Evolutionary conservation across 2,888 invertebrate species (phyloP), one percentile per base, ranked within the genome.

Genomic region (Onthophagus sagittarius): DNA sequence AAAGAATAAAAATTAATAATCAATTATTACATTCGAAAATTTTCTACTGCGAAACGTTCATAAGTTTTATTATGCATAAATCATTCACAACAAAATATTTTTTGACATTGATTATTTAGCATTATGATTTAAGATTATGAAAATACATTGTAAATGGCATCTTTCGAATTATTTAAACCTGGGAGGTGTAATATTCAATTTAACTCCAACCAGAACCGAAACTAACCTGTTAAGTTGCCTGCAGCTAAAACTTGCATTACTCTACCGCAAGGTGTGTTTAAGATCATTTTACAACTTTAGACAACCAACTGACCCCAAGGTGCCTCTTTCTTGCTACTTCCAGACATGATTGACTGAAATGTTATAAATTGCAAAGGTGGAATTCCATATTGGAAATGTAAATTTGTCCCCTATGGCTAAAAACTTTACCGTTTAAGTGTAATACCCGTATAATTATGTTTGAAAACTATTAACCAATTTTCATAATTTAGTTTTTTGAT

Each of bases 1-100:
- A 79, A 77, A 77, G 75, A 72, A 75, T 13, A 7, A 53, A 53
- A 53, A 11, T 53, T 53, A 53, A 73, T 39, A 73, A 69, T 62
- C 39, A 53, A 53, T 9, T 4, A 9, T 2, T 4, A 53, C 6
- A 9, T 23, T 23, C 23, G 23, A 23, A 23, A 23, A 23, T 23
- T 23, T 23, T 23, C 23, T 23, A 23, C 23, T 1, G 23, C 1
- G 23, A 23, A 23, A 23, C 23, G 23, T 23, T 23, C 23, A 23
- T 23, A 23, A 1, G 23, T 23, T 23, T 23, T 23, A 23, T 23
- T 3, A 3, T 23, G 23, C 23, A 23, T 23, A 23, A 23, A 23
- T 23, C 23, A 23, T 23, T 23, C 23, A 23, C 23, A 23, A 23
- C 2, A 23, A 23, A 23, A 23, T 23, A 23, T 2, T 23, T 23